Conservation (phyloP, 2,888 invertebrate genomes). For the Heliconius sara region DNA sequence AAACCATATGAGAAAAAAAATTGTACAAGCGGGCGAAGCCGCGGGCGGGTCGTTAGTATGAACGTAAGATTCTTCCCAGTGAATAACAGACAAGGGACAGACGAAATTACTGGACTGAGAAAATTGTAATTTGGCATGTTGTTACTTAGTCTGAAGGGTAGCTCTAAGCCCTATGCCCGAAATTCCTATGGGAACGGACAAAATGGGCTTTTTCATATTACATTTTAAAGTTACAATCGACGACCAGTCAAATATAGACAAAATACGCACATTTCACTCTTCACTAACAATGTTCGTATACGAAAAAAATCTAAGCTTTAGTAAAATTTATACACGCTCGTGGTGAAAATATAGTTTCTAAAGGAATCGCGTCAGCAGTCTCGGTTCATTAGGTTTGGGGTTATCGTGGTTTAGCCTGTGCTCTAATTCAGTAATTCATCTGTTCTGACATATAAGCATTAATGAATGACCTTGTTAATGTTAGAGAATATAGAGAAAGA, state of each 20-base stretch:
- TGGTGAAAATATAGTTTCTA: slow-evolving; percentile 16
- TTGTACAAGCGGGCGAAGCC: too few species aligned
- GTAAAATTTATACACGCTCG: slow-evolving; percentile 7
- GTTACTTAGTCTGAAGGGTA: too few species aligned
- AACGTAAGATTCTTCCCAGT: too few species aligned
- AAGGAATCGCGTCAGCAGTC: slow-evolving; percentile 15
- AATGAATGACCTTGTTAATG: neutral
- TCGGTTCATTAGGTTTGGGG: slow-evolving; percentile 18
- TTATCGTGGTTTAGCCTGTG: slow-evolving; percentile 1
- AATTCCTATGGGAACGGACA: too few species aligned
- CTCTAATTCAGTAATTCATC: slow-evolving; percentile 18
- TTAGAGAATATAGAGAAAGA: neutral
- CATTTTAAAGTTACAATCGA: too few species aligned
- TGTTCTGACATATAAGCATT: neutral
- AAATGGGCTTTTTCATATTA: too few species aligned
- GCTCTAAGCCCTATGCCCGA: too few species aligned
- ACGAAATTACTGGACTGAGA: too few species aligned
- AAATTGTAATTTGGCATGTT: too few species aligned
- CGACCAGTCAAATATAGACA: neutral
- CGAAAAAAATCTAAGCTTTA: neutral
- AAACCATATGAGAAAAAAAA: too few species aligned
- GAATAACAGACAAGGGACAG: too few species aligned
- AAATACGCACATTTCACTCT: neutral
- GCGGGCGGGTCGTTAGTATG: too few species aligned
- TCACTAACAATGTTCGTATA: neutral